A percentile compares a stretch with the other conserved stretches of the same genome.
These are phyloP conservation scores for Leptobrachium ailaonicum DNA, from an alignment of 2,113 vertebrate genomes.

Conservation along the genomic window DNA sequence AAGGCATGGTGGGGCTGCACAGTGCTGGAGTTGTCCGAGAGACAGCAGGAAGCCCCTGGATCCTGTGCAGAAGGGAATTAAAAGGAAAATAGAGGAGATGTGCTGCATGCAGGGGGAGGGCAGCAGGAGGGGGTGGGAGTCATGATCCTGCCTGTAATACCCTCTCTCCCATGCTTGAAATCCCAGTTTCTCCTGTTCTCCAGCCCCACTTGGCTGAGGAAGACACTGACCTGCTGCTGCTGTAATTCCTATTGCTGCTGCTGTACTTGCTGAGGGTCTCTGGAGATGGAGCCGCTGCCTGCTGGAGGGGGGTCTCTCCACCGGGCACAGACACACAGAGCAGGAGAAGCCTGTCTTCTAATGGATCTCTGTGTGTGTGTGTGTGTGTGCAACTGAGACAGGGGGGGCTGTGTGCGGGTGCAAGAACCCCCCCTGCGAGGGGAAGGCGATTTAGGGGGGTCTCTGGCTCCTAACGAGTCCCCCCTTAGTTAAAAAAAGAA, in stretches of 20 bases:
- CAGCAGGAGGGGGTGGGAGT: conserved; percentile 14
- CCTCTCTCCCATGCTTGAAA: conserved; percentile 1
- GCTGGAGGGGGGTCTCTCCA: conserved; percentile 30
- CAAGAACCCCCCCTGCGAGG: not conserved
- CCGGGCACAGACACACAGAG: conserved; percentile 46
- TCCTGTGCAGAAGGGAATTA: conserved; percentile 16
- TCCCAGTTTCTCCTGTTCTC: not conserved
- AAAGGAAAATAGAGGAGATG: not conserved
- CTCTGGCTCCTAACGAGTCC: conserved; percentile 2
- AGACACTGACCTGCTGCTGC: conserved; percentile 41
- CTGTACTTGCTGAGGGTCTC: conserved; percentile 13
- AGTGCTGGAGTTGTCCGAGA: not conserved
- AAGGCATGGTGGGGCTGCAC: not conserved
- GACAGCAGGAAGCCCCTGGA: not conserved
- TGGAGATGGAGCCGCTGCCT: conserved; percentile 24
- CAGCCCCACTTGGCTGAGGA: conserved; percentile 18
- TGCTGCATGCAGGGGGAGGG: conserved; percentile 25
- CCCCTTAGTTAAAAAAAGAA: conserved; percentile 36
- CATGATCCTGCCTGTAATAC: not conserved
- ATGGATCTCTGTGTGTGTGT: conserved; percentile 6
- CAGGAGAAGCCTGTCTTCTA: conserved; percentile 26
- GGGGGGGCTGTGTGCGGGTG: conserved; percentile 9
- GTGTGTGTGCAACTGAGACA: conserved; percentile 24
- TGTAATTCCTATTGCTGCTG: not conserved
- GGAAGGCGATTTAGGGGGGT: not conserved